A percentile compares a stretch with the other conserved stretches of the same genome.
Conservation (phyloP, 2,797 vertebrate species). For the Propithecus deckenii region DNA sequence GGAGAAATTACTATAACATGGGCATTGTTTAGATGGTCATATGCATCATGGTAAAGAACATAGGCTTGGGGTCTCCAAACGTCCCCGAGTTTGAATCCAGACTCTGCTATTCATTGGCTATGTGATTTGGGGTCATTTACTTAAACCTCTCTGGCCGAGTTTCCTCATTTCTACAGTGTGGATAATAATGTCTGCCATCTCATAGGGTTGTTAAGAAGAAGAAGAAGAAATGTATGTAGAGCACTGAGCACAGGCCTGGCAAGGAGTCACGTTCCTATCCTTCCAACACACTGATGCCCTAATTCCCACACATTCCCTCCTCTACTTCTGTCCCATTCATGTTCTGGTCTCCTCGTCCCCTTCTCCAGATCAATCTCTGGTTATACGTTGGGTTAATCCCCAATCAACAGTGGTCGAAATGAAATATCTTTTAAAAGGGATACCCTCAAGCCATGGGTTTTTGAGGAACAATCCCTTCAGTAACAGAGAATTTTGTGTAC, state of each 20-base stretch:
- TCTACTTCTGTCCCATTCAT: neutral
- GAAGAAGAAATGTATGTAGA: accelerated
- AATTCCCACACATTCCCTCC: neutral
- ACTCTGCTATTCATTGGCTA: neutral
- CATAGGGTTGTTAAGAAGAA: neutral
- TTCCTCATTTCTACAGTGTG: neutral
- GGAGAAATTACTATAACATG: neutral
- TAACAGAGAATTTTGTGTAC: neutral
- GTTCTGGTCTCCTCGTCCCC: too few species aligned
- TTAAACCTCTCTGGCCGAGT: neutral
- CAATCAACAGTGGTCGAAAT: neutral
- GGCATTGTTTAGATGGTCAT: neutral
- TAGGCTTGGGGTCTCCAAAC: neutral
- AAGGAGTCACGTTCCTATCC: neutral
- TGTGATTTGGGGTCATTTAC: neutral
- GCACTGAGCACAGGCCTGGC: neutral
- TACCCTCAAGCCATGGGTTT: neutral
- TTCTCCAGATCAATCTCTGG: neutral
- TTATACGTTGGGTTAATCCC: neutral
- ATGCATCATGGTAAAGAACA: neutral
- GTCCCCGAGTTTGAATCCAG: neutral
- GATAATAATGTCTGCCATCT: neutral
- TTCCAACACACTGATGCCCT: neutral
- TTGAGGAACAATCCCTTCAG: neutral
- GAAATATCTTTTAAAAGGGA: neutral